A percentile compares a stretch with the other conserved stretches of the same genome.
Conservation (phyloP, 2,888 invertebrate species). For the Drosophila koepferae region DNA sequence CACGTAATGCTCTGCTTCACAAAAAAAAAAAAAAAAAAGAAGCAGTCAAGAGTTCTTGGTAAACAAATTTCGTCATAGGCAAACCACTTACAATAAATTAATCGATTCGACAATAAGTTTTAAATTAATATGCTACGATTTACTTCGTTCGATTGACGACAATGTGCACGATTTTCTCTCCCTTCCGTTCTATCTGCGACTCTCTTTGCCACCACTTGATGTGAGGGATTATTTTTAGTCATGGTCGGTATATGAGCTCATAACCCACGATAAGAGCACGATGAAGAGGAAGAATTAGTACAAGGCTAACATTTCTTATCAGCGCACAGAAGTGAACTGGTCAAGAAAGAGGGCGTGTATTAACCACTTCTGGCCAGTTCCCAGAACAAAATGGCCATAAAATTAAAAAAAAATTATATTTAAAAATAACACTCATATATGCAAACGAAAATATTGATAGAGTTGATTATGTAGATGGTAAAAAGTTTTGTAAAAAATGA, state of each 20-base stretch:
- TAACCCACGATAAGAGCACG: constrained; percentile 42
- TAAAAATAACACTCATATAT: background rate
- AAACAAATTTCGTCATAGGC: constrained; percentile 71
- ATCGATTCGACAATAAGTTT: constrained; percentile 67
- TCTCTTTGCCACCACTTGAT: background rate
- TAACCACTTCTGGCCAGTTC: constrained; percentile 41
- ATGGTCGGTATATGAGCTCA: constrained; percentile 67
- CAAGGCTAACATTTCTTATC: constrained; percentile 35
- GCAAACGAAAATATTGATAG: background rate
- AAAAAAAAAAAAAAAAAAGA: background rate
- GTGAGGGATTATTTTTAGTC: constrained; percentile 67
- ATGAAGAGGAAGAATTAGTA: constrained; percentile 6
- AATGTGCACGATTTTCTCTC: constrained; percentile 17
- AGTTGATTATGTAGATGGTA: background rate
- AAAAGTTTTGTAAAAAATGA: background rate
- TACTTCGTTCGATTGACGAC: constrained; percentile 63
- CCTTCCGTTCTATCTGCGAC: background rate
- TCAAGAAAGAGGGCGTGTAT: constrained; percentile 70
- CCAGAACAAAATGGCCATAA: constrained; percentile 24
- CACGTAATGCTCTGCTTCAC: constrained; percentile 2
- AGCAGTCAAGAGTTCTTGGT: constrained; percentile 12
- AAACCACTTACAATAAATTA: constrained; percentile 64
- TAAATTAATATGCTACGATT: constrained; percentile 69
- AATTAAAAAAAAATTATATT: background rate
- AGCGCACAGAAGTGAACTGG: constrained; percentile 37